phyloP scores from a whole-genome alignment of 2,888 invertebrate genomes.

The Drosophila kokeensis region DNA sequence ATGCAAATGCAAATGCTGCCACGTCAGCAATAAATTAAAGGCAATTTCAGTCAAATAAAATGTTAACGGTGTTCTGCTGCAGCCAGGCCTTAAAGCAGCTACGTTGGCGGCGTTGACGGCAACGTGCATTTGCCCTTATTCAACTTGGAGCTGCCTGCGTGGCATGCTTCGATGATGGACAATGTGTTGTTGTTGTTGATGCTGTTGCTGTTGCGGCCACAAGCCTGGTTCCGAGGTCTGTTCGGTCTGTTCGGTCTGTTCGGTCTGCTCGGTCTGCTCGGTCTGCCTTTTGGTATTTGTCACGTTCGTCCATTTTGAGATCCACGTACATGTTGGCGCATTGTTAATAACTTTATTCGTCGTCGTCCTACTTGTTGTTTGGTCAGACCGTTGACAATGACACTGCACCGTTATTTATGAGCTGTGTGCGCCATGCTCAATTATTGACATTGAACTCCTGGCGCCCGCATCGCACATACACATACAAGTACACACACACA shows the following conservation, averaged over 20 bases:
- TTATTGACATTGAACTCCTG: conserved; percentile 76
- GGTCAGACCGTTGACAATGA: conserved; percentile 66
- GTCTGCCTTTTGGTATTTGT: conserved; percentile 78
- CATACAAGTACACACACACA: conserved; percentile 27
- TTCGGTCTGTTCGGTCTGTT: conserved; percentile 1
- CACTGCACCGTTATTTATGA: conserved; percentile 79
- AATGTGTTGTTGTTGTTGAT: conserved; percentile 50
- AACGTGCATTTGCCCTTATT: conserved; percentile 70
- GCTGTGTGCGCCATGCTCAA: conserved; percentile 74
- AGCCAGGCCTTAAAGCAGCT: conserved; percentile 34
- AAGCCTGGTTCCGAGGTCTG: conserved; percentile 19
- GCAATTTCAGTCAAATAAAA: conserved; percentile 81
- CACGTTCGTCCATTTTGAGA: conserved; percentile 84
- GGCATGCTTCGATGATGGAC: conserved; percentile 66
- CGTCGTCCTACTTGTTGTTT: conserved; percentile 72
- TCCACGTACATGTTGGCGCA: conserved; percentile 81
- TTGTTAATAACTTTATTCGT: conserved; percentile 83
- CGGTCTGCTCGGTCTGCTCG: conserved; percentile 1
- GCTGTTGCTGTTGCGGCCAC: conserved; percentile 25
- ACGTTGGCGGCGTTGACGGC: conserved; percentile 55
- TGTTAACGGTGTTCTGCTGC: conserved; percentile 68
- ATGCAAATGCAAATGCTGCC: conserved; percentile 59
- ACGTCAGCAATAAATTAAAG: conserved; percentile 80
- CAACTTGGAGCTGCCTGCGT: conserved; percentile 58
- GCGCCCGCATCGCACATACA: conserved; percentile 55